These are phyloP conservation scores for Botia kubotai DNA, from an alignment of 2,797 vertebrate species.

Conservation along the genomic window DNA sequence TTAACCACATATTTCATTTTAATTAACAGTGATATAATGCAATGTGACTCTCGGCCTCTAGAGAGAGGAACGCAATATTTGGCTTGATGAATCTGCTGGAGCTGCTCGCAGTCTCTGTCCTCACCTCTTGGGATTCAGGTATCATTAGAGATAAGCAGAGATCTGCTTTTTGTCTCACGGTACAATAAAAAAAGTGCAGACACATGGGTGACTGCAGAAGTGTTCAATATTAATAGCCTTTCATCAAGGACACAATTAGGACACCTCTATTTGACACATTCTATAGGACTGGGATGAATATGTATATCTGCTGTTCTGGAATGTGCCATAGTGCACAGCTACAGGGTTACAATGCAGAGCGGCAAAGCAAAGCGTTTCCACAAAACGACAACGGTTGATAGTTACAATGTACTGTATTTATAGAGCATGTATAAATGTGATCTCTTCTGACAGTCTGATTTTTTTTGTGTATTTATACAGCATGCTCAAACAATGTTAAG, in stretches of 20 bases:
- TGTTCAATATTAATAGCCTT: slow-evolving; percentile 86
- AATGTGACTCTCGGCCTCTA: slow-evolving; percentile 79
- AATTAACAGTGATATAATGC: slow-evolving; percentile 85
- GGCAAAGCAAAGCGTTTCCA: slow-evolving; percentile 61
- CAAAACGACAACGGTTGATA: slow-evolving; percentile 65
- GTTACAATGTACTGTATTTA: slow-evolving; percentile 66
- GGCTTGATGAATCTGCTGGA: slow-evolving; percentile 84
- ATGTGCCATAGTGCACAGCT: slow-evolving; percentile 70
- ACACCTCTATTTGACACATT: slow-evolving; percentile 83
- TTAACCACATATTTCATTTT: slow-evolving; percentile 84
- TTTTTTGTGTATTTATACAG: no score
- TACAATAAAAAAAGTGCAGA: slow-evolving; percentile 56
- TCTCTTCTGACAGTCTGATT: no score
- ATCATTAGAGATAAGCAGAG: slow-evolving; percentile 84
- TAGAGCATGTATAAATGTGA: slow-evolving; percentile 53
- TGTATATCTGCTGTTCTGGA: slow-evolving; percentile 75
- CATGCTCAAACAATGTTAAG: slow-evolving; percentile 64
- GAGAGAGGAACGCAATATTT: slow-evolving; percentile 79
- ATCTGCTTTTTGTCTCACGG: slow-evolving; percentile 77
- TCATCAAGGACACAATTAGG: slow-evolving; percentile 88
- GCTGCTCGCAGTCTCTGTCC: slow-evolving; percentile 73
- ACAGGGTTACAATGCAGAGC: slow-evolving; percentile 72
- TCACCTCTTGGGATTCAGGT: slow-evolving; percentile 82
- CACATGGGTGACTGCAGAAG: slow-evolving; percentile 72
- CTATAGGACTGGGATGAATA: slow-evolving; percentile 80